phyloP scores from a whole-genome alignment of 2,113 vertebrate genomes.

The Heliornis fulica region DNA sequence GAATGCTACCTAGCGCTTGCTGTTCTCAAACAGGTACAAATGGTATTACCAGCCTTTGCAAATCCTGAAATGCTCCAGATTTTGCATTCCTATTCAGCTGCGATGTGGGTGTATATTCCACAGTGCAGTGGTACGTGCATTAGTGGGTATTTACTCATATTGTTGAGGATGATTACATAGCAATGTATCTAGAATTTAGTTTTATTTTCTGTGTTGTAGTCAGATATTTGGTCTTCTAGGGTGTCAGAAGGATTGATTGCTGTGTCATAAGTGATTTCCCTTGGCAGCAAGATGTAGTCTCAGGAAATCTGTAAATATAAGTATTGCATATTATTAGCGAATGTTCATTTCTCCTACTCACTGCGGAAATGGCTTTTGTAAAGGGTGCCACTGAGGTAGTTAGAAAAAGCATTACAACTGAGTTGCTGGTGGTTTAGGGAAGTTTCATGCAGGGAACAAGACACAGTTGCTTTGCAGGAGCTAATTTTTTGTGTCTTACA shows the following conservation, averaged over 20 bases:
- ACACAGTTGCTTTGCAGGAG: neutral
- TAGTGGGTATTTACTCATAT: neutral
- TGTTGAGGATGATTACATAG: neutral
- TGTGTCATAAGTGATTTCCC: neutral
- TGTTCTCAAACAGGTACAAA: neutral
- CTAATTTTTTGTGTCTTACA: neutral
- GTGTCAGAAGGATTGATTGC: neutral
- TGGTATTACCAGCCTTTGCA: neutral
- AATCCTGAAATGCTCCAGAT: neutral
- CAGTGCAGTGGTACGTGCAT: neutral
- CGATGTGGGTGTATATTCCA: neutral
- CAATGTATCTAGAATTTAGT: neutral
- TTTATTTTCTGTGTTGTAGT: neutral
- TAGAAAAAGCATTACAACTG: neutral
- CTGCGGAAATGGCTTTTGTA: neutral
- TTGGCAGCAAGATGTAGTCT: neutral
- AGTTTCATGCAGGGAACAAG: neutral
- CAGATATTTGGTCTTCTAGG: neutral
- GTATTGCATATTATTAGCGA: neutral
- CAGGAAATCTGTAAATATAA: conserved; percentile 6
- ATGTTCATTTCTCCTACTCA: neutral
- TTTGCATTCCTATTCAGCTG: neutral
- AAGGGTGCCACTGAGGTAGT: neutral
- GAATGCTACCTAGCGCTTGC: neutral
- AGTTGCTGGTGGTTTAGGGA: neutral